Evolutionary conservation across 2,113 vertebrate species (phyloP).

Genomic region (Trachemys scripta): DNA sequence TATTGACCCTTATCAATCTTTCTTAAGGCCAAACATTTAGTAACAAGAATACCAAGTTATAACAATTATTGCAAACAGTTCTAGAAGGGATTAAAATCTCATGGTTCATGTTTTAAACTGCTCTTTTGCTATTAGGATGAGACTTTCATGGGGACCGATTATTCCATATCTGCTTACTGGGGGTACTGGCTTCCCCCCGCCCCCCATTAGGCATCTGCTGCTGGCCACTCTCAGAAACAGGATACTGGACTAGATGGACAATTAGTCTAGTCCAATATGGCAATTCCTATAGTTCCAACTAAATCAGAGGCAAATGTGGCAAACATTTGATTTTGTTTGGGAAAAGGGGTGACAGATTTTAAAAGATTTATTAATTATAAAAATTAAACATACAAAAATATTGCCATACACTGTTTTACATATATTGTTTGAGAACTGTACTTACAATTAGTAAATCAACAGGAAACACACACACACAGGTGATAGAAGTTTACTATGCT

Average conservation of each 20-base stretch:
- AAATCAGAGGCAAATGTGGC: no score
- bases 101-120: not conserved
- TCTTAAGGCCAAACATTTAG: no score
- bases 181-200: not conserved
- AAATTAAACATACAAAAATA: no score
- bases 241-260: not conserved
- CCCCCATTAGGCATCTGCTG: not conserved
- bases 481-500: not conserved
- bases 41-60: not conserved
- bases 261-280: not conserved
- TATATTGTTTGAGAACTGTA: not conserved
- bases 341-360: no score
- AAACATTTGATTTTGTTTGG: no score
- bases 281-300: no score
- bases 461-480: not conserved
- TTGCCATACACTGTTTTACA: not conserved
- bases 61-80: not conserved
- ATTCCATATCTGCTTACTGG: not conserved
- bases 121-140: not conserved
- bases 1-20: not conserved
- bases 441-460: not conserved
- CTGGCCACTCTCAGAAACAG: not conserved
- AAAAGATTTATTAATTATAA: no score
- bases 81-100: accelerated
- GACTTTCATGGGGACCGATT: not conserved